A percentile compares a stretch with the other conserved stretches of the same genome.
Conservation (phyloP, 2,888 invertebrate species). For the Lampropteryx suffumata region DNA sequence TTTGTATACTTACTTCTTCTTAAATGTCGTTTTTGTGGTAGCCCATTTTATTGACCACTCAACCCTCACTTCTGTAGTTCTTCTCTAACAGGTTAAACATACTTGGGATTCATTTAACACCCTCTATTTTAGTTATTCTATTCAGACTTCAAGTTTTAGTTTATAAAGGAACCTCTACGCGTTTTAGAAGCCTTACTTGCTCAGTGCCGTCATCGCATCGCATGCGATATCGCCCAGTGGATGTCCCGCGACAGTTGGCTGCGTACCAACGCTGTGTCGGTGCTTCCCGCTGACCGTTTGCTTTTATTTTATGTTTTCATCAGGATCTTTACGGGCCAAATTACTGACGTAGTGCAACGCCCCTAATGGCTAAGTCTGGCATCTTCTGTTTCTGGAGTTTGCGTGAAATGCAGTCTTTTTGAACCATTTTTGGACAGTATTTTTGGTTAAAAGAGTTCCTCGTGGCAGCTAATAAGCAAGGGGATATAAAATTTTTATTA, state of each 20-base stretch:
- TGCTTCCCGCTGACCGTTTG: slow-evolving; percentile 61
- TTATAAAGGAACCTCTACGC: neutral
- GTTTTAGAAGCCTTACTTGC: neutral
- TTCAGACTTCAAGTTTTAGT: too few species aligned
- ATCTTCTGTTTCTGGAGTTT: slow-evolving; percentile 9
- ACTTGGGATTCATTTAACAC: too few species aligned
- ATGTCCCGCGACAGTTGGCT: slow-evolving; percentile 62
- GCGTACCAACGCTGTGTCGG: slow-evolving; percentile 70
- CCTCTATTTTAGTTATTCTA: too few species aligned
- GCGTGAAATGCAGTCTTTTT: slow-evolving; percentile 5
- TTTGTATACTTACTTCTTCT: too few species aligned
- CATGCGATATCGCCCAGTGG: slow-evolving; percentile 36
- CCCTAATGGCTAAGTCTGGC: slow-evolving; percentile 17
- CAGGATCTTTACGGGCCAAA: slow-evolving; percentile 64
- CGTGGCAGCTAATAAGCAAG: neutral
- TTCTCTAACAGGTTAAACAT: neutral
- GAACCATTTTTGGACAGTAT: neutral
- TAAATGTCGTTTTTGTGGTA: too few species aligned
- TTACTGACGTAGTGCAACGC: slow-evolving; percentile 41
- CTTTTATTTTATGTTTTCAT: slow-evolving; percentile 78
- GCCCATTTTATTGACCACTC: too few species aligned
- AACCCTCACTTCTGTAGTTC: too few species aligned
- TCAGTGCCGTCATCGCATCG: slow-evolving; percentile 2
- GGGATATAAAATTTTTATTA: neutral
- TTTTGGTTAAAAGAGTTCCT: slow-evolving; percentile 1